Conservation (phyloP, 2,888 invertebrate species). For the Dicyrtomina minuta region DNA sequence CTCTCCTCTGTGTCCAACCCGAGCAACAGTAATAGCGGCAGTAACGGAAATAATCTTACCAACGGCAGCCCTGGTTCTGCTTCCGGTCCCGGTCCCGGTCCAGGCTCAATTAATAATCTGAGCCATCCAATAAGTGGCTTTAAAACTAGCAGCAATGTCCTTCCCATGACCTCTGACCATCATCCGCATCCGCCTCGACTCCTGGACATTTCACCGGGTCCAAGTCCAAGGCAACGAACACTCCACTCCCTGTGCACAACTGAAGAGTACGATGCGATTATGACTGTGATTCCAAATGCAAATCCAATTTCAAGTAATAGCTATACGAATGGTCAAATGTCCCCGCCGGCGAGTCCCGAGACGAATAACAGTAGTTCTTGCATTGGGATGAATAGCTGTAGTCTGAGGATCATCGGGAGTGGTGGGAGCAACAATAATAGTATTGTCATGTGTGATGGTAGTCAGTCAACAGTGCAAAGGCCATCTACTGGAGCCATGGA, state of each 20-base stretch:
- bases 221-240: not conserved
- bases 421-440: not conserved
- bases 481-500: not conserved
- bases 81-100: too few relatives aligned
- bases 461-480: constrained; percentile 1
- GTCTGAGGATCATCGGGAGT: not conserved
- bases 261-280: constrained; percentile 55
- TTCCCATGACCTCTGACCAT: not conserved
- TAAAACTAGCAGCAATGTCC: too few relatives aligned
- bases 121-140: too few relatives aligned
- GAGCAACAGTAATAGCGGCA: not conserved
- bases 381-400: too few relatives aligned
- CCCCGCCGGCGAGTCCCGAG: constrained; percentile 59
- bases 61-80: too few relatives aligned
- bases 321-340: constrained; percentile 56
- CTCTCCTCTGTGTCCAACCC: too few relatives aligned
- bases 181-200: not conserved
- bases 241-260: not conserved
- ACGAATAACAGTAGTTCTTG: not conserved
- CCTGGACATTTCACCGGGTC: not conserved
- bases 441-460: constrained; percentile 1
- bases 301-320: constrained; percentile 36
- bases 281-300: constrained; percentile 55
- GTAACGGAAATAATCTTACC: not conserved
- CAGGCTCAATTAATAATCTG: too few relatives aligned